phyloP scores from a whole-genome alignment of 2,113 vertebrate species.

The Microcebus griseorufus region DNA sequence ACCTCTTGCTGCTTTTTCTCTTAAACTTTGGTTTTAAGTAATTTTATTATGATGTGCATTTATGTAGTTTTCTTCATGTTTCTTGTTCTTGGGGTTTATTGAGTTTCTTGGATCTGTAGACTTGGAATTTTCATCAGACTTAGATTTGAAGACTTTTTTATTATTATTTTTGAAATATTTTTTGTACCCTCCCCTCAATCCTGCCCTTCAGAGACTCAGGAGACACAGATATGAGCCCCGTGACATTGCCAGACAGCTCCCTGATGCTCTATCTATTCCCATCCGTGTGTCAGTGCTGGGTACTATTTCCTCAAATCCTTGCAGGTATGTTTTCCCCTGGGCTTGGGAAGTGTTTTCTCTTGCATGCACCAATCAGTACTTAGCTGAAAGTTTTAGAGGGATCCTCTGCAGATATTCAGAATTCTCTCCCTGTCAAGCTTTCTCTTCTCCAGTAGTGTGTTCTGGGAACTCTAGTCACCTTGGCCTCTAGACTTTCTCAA shows the following conservation, averaged over 20 bases:
- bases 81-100: background rate
- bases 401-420: background rate
- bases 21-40: background rate
- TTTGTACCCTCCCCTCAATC: background rate
- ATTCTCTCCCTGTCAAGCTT: background rate
- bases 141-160: background rate
- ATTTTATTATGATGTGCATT: background rate
- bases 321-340: background rate
- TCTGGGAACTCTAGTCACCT: background rate
- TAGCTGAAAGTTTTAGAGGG: background rate
- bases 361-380: background rate
- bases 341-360: background rate
- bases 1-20: background rate
- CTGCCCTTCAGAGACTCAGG: background rate
- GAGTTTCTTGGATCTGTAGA: background rate
- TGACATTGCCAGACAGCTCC: background rate
- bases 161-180: background rate
- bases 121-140: background rate
- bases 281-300: background rate
- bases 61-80: background rate
- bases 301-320: background rate
- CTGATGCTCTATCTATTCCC: background rate
- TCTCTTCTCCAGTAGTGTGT: background rate
- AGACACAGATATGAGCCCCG: background rate
- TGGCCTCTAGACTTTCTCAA: background rate